Conservation (phyloP, 35 echinoderm and acorn worm species). For the Strongylocentrotus purpuratus region DNA sequence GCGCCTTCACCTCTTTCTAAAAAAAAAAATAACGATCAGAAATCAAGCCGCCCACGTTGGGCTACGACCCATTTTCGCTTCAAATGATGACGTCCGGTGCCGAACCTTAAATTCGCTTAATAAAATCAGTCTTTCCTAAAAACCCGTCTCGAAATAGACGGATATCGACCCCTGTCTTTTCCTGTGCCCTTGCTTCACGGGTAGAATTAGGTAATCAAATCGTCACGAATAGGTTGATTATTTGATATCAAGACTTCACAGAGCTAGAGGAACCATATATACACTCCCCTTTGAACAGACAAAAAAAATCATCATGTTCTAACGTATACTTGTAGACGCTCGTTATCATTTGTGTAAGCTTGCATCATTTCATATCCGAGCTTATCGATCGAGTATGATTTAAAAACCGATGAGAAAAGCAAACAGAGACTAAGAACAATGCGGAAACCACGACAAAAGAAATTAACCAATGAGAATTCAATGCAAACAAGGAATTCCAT, state of each 20-base stretch:
- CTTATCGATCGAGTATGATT: neutral
- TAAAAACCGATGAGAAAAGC: neutral
- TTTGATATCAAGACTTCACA: neutral
- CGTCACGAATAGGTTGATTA: neutral
- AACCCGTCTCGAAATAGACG: neutral
- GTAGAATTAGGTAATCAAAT: neutral
- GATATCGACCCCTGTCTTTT: neutral
- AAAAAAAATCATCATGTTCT: too few relatives aligned
- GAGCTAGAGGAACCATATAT: too few relatives aligned
- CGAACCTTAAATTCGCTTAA: neutral
- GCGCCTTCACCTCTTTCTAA: neutral
- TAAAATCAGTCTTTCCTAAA: slow-evolving; percentile 12
- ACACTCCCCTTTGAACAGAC: too few relatives aligned
- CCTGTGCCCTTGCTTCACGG: neutral
- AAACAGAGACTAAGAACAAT: too few relatives aligned
- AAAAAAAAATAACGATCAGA: too few relatives aligned
- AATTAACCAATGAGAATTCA: too few relatives aligned
- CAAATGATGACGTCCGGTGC: neutral
- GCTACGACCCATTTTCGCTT: neutral
- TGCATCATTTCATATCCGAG: neutral
- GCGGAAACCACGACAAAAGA: too few relatives aligned
- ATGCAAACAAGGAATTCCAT: too few relatives aligned
- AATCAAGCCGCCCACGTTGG: neutral
- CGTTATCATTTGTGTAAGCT: neutral
- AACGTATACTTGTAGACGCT: neutral